Evolutionary conservation across 2,888 invertebrate genomes (phyloP), one percentile per base, ranked within the genome.

Genomic region (Pogonocherus hispidulus): DNA sequence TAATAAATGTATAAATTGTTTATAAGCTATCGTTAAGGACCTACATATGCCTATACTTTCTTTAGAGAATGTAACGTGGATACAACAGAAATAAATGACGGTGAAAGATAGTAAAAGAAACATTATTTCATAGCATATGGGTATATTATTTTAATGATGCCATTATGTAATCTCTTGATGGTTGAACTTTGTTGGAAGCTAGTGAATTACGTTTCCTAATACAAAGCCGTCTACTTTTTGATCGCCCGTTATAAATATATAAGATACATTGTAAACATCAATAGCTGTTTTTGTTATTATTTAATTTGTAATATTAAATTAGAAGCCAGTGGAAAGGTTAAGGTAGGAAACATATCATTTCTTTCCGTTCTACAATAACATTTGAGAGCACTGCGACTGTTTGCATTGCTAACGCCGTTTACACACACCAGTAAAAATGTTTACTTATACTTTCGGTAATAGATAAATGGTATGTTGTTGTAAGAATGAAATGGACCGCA

Each of bases 371-470:
- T 75, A 76, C 71, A 77, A 76, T 78, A 80, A 79, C 78, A 81
- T 75, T 77, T 73, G 71, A 66, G 73, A 75, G 75, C 78, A 76
- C 78, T 76, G 74, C 74, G 74, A 78, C 79, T 84, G 83, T 84
- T 83, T 83, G 81, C 82, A 78, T 81, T 82, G 73, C 81, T 82
- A 82, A 82, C 81, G 76, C 78, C 79, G 76, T 78, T 78, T 78
- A 80, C 80, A 81, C 81, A 80, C 78, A 75, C 76, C 76, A 75
- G 70, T 69, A 71, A 74, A 79, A 82, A 81, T 84, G 83, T 84
- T 84, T 84, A 84, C 83, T 83, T 84, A 84, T 80, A 84, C 83
- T 84, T 84, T 81, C 82, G 78, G 80, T 84, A 83, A 84, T 84
- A 83, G 83, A 82, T 82, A 83, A 82, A 82, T 83, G 80, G 80